A percentile compares a stretch with the other conserved stretches of the same genome.
These are phyloP conservation scores for Scatophagus argus DNA, from an alignment of 2,113 vertebrate genomes.

Conservation along the genomic window DNA sequence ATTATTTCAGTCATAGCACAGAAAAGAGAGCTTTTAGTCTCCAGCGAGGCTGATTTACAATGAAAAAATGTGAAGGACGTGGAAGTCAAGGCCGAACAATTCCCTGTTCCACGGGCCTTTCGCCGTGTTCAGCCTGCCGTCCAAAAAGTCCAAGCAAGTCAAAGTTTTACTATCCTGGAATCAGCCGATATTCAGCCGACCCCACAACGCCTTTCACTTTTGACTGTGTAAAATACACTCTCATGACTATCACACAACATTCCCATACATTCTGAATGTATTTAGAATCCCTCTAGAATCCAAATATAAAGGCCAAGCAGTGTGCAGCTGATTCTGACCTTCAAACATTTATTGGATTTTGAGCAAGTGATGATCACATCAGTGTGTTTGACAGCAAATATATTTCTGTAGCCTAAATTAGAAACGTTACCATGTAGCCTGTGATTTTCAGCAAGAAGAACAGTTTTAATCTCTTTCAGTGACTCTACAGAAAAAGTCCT, in stretches of 20 bases:
- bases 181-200: not conserved
- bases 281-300: not conserved
- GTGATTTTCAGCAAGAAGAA: constrained; percentile 8
- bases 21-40: constrained; percentile 23
- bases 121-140: not conserved
- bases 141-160: not conserved
- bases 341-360: not conserved
- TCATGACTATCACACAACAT: not conserved
- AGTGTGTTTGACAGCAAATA: not conserved
- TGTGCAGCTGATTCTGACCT: constrained; percentile 13
- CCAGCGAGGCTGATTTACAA: constrained; percentile 41
- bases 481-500: not conserved
- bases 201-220: not conserved
- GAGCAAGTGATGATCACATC: constrained; percentile 5
- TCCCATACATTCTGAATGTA: not conserved
- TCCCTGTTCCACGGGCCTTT: constrained; percentile 25
- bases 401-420: not conserved
- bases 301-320: constrained; percentile 16
- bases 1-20: constrained; percentile 16
- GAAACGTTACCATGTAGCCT: constrained; percentile 11
- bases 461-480: not conserved
- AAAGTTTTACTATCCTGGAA: constrained; percentile 1
- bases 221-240: not conserved
- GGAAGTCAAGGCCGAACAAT: constrained; percentile 20
- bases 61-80: constrained; percentile 37